These are phyloP conservation scores for Aurelia aurita DNA, from an alignment of 30 jellyfish, hydroid and myxozoan species.

Conservation along the genomic window DNA sequence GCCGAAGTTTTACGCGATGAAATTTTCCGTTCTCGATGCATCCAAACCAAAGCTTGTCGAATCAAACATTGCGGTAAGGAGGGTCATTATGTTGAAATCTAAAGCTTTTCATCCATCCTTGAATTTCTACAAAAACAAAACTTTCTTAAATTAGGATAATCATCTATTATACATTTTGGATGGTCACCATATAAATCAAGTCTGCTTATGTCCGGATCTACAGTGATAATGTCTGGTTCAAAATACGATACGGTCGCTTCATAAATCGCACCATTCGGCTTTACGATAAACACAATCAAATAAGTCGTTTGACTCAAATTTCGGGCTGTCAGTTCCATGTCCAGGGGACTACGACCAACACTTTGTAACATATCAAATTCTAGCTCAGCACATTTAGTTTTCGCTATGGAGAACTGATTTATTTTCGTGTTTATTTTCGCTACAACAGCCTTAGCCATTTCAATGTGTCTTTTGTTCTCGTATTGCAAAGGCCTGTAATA, in stretches of 20 bases:
- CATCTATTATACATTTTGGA: conserved; percentile 38
- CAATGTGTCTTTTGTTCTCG: background rate
- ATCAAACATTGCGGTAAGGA: too few relatives aligned
- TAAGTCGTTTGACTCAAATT: conserved; percentile 20
- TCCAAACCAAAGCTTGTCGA: too few relatives aligned
- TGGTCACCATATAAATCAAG: conserved; percentile 69
- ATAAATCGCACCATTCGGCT: conserved; percentile 58
- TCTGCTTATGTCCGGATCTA: conserved; percentile 67
- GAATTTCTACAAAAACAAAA: conserved; percentile 59
- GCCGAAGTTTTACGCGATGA: too few relatives aligned
- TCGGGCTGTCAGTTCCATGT: background rate
- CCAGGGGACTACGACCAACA: background rate
- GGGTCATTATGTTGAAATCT: too few relatives aligned
- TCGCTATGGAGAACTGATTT: background rate
- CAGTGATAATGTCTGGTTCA: background rate
- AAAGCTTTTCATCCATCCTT: too few relatives aligned
- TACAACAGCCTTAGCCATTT: conserved; percentile 56
- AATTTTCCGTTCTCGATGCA: too few relatives aligned
- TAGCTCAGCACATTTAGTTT: conserved; percentile 17
- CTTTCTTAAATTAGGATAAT: conserved; percentile 62
- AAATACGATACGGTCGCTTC: conserved; percentile 56
- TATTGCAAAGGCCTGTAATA: background rate
- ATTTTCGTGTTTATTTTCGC: conserved; percentile 32
- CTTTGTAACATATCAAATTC: conserved; percentile 8
- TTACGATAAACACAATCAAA: conserved; percentile 34